Evolutionary conservation across 1,140 invertebrate genomes (phyloP).

Genomic region (Drosophila teissieri): DNA sequence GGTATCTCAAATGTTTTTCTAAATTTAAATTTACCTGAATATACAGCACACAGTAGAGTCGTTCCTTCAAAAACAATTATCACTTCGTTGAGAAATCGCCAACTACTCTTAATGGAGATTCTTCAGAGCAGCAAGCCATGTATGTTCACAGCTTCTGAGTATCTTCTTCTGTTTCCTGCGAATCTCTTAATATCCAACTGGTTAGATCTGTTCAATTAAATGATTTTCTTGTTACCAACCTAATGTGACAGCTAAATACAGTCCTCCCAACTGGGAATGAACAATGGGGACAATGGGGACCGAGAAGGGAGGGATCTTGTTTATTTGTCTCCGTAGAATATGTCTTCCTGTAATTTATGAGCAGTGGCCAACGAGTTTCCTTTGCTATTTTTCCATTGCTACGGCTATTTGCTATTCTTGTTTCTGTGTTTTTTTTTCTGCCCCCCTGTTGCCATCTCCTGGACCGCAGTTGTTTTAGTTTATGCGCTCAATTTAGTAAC

Average conservation of each 20-base stretch:
- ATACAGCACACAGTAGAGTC: too few species aligned
- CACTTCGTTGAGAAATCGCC: background rate
- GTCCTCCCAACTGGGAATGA: conserved; percentile 7
- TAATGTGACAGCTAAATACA: conserved; percentile 70
- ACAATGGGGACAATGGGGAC: background rate
- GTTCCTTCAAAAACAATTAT: background rate
- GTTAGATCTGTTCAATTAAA: conserved; percentile 52
- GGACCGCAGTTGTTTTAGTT: conserved; percentile 70
- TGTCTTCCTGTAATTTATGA: conserved; percentile 78
- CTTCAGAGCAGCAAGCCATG: conserved; percentile 3
- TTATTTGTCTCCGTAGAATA: conserved; percentile 53
- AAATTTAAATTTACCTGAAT: too few species aligned
- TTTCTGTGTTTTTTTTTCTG: conserved; percentile 8
- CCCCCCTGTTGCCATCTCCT: conserved; percentile 7
- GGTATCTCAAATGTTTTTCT: too few species aligned
- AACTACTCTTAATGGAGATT: conserved; percentile 8
- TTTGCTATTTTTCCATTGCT: conserved; percentile 9
- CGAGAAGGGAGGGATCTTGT: conserved; percentile 18
- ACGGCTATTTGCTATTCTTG: conserved; percentile 26
- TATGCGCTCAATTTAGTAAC: conserved; percentile 82
- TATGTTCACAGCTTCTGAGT: conserved; percentile 31
- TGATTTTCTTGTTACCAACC: conserved; percentile 41
- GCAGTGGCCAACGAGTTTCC: conserved; percentile 55
- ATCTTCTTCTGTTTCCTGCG: conserved; percentile 11
- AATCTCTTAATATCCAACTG: conserved; percentile 26